Conservation (phyloP, 2,888 invertebrate species). For the Diploptera punctata region DNA sequence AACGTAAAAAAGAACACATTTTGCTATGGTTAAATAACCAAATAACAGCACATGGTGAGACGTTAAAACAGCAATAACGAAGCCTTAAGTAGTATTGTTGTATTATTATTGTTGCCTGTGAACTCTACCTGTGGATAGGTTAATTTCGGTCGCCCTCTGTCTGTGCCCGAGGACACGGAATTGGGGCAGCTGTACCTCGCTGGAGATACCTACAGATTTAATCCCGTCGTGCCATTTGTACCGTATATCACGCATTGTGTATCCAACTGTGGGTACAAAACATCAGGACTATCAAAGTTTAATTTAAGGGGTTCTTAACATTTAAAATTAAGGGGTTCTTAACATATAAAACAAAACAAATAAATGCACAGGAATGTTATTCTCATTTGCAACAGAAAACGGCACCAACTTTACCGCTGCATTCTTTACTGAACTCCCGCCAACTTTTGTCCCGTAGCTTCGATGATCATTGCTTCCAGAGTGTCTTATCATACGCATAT, state of each 20-base stretch:
- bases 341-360: slow-evolving; percentile 23
- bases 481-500: too few relatives aligned
- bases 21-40: slow-evolving; percentile 18
- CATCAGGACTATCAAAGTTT: slow-evolving; percentile 41
- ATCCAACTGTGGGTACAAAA: slow-evolving; percentile 77
- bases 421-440: too few relatives aligned
- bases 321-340: slow-evolving; percentile 25
- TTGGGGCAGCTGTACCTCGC: slow-evolving; percentile 95
- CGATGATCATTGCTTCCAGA: too few relatives aligned
- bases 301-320: slow-evolving; percentile 32
- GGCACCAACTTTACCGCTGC: too few relatives aligned
- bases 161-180: slow-evolving; percentile 96
- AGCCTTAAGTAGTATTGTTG: slow-evolving; percentile 11
- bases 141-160: slow-evolving; percentile 92
- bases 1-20: slow-evolving; percentile 22
- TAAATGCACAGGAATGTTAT: too few relatives aligned
- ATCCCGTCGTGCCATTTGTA: slow-evolving; percentile 95
- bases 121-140: slow-evolving; percentile 91
- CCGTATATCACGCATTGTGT: slow-evolving; percentile 97
- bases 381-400: too few relatives aligned
- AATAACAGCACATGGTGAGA: slow-evolving; percentile 21
- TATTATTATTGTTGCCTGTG: slow-evolving; percentile 10
- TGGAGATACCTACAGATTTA: slow-evolving; percentile 94
- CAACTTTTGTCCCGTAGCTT: too few relatives aligned
- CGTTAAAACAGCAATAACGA: slow-evolving; percentile 11